Base-by-base conservation (phyloP, 1,140 invertebrate species). In the Mesaphorura yosii region DNA sequence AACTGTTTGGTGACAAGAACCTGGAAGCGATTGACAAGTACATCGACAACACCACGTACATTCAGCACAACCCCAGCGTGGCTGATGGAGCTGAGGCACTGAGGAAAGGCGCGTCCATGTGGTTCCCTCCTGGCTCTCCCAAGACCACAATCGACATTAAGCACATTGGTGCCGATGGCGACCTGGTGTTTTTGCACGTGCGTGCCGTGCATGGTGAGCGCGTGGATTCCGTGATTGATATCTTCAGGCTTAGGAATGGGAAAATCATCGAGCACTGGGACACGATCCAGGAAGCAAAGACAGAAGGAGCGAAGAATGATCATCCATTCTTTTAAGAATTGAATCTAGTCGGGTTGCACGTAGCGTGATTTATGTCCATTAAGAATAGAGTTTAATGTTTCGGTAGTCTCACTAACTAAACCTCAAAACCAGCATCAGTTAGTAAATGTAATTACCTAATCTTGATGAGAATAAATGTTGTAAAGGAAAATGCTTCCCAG, bases 111-210 rank as follows among this genome's bases (percentile, higher is more conserved):
- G 28, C 31, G 6, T 15, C 22, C 5, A 15, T 44, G 20, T 44
- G 42, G 51, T 47, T 27, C 28, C 46, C 27, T 15, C n/a, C 4
- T 6, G 22, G 39, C 20, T 17, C 19, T 7, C 19, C 7, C 7
- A 46, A 25, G 28, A 31, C 19, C 22, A 25, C 7, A 3, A 34
- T 53, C 5, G 44, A 53, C 19, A 48, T 53, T 6, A 31, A 42
- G 17, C 26, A 45, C n/a, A 47, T 48, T 10, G 26, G 19, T 14
- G 51, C 51, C 5, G 51, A 53, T 14, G 51, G 51, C 5, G 45
- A 53, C 20, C 31, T 53, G n/a, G 51, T 53, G 6, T 53, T 42
- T 42, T 23, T 47, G 12, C 51, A 53, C 22, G 19, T 31, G 2
- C 38, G 31, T 10, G 4, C 22, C 20, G 26, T 1, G 7, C 25